Base-by-base conservation (phyloP, 2,797 vertebrate species). In the Notoglanidium macrostoma region DNA sequence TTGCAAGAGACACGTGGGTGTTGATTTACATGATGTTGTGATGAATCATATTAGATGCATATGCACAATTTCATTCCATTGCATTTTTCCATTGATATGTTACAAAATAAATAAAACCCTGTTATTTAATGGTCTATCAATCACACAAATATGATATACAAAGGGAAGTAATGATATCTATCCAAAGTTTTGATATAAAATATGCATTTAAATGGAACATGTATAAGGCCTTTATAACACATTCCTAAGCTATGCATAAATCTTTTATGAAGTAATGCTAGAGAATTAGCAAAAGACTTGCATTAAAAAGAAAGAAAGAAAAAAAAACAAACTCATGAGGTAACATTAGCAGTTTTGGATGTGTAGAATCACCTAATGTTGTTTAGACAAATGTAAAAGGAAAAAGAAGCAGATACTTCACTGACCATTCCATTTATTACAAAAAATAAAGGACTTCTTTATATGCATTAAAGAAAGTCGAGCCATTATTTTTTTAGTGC, bases 11-110 rank as follows among this genome's bases (percentile, higher is more conserved):
- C 49, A 78, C n/a, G 29, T 57, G 15, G 29, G 51, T 55, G 46
- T 74, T 74, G 46, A 15, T 49, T n/a, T 8, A 74, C 26, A 49
- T 74, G 72, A 74, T 49, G 12, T 26, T 10, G 10, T 74, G 26
- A 74, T 49, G 72, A 74, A 78, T 55, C 29, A 35, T 54, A 77
- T 77, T 46, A 77, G 49, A 77, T 55, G n/a, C 73, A 54, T 54
- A 77, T 8, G 49, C 14, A 74, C 40, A 44, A 10, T 11, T 72
- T 3, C 46, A 51, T 29, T 76, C 23, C 7, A 19, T 8, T 54
- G 73, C 5, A 29, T 76, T 76, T 76, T 54, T 29, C 0, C 46
- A 29, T 2, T 54, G 73, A 17, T 6, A n/a, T 14, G 2, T 49
- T 70, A 19, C 23, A 49, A 49, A 49, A 49, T 73, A 49, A 23